Base-by-base conservation (phyloP, 2,113 vertebrate species). In the Rhinoptilus africanus region DNA sequence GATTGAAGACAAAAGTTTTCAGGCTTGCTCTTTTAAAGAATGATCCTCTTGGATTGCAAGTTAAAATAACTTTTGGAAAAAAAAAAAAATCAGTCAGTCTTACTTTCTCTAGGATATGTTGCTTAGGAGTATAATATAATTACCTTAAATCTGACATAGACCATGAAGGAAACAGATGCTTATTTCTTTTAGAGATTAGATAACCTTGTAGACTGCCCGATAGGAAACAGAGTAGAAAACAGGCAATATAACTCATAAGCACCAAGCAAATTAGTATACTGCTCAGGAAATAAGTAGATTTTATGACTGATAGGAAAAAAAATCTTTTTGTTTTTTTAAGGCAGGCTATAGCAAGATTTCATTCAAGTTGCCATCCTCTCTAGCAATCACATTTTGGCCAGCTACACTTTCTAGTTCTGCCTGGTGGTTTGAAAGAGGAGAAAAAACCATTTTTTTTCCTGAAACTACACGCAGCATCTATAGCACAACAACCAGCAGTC, bases 141-240 rank as follows among this genome's bases (percentile, higher is more conserved):
- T 48, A 53, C 50, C 28, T 84, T 89, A 87, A 92, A 41, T 62
- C 62, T 72, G 56, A 67, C 60, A 45, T 10, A 22, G 83, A 9
- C 20, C 74, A 76, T 41, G 84, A 87, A 95, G 94, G 94, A 95
- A 97, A 96, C 86, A 97, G 91, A 89, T 95, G 84, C 45, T 82
- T 89, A 79, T 95, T 95, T 93, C 80, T 93, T 96, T 92, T 54
- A 62, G 66, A 89, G 89, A 95, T 94, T 72, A 92, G 74, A 59
- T 20, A 96, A 50, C 53, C 66, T 56, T 85, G 37, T 81, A 88
- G 62, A 19, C n/a, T 93, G 69, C 66, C 84, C 81, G 89, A 17
- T 87, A 92, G 89, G 86, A 96, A 95, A 45, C 26, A 21, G 60
- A 67, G 24, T 3, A 83, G 81, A 76, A 92, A 89, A 54, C 24